Percentiles rank a stretch among this genome's conserved stretches.
These are phyloP conservation scores for Drosophila percnosoma DNA, from an alignment of 2,888 invertebrate genomes.

Conservation along the genomic window DNA sequence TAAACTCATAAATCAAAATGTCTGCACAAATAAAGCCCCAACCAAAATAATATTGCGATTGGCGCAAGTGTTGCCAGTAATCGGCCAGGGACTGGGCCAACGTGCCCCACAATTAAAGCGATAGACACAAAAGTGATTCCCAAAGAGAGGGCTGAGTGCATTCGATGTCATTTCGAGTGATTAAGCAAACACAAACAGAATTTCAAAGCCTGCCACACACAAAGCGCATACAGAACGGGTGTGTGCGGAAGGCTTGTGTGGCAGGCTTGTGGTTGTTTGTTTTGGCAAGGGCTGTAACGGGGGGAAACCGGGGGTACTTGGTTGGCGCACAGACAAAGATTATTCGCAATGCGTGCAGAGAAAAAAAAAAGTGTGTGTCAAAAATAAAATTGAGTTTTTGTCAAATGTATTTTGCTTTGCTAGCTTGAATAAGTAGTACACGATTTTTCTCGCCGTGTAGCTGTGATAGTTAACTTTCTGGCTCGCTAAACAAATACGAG, in stretches of 20 bases:
- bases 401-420: no score
- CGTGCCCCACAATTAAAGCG: slow-evolving; percentile 48
- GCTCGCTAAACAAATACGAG: slow-evolving; percentile 47
- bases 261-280: not conserved
- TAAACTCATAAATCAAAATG: slow-evolving; percentile 76
- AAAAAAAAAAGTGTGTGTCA: not conserved
- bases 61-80: slow-evolving; percentile 39
- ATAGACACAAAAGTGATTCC: slow-evolving; percentile 42
- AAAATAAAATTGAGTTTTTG: not conserved
- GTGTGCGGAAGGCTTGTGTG: not conserved
- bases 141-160: slow-evolving; percentile 42
- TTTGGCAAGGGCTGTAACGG: not conserved
- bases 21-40: slow-evolving; percentile 65
- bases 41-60: slow-evolving; percentile 23
- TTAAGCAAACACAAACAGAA: slow-evolving; percentile 66
- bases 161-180: slow-evolving; percentile 65
- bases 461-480: slow-evolving; percentile 7
- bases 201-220: slow-evolving; percentile 51
- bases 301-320: not conserved
- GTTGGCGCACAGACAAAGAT: not conserved
- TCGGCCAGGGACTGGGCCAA: slow-evolving; percentile 28
- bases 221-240: slow-evolving; percentile 48
- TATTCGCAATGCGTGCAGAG: not conserved
- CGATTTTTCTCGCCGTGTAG: not conserved
- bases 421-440: not conserved